Conservation (phyloP, 2,797 vertebrate species). For the Gallinago solitaria region DNA sequence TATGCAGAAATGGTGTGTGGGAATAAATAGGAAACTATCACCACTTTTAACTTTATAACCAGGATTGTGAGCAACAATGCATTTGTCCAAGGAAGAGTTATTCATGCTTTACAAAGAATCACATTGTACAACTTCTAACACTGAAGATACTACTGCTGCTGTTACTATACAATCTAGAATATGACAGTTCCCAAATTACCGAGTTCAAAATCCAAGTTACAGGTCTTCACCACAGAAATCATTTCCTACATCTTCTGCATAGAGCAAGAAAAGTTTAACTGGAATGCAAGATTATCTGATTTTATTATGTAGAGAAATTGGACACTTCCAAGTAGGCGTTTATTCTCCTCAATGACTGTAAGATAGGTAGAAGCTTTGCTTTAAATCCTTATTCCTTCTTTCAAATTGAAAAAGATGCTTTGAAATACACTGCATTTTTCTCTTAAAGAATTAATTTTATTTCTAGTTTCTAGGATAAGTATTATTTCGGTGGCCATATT, state of each 20-base stretch:
- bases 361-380: background rate
- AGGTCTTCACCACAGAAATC: background rate
- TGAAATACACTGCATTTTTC: background rate
- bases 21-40: background rate
- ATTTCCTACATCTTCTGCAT: background rate
- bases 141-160: background rate
- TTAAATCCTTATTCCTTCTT: background rate
- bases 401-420: background rate
- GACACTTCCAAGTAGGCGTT: background rate
- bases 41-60: background rate
- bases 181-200: background rate
- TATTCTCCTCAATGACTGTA: background rate
- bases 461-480: background rate
- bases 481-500: background rate
- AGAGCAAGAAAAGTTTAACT: background rate
- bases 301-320: background rate
- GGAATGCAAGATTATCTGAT: background rate
- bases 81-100: background rate
- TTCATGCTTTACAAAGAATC: background rate
- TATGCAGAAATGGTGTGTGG: background rate
- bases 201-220: background rate
- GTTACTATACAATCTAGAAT: background rate
- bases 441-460: background rate
- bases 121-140: background rate
- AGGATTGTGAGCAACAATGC: background rate